Conservation (phyloP, 2,113 vertebrate genomes). For the Oreocharis arfaki region DNA sequence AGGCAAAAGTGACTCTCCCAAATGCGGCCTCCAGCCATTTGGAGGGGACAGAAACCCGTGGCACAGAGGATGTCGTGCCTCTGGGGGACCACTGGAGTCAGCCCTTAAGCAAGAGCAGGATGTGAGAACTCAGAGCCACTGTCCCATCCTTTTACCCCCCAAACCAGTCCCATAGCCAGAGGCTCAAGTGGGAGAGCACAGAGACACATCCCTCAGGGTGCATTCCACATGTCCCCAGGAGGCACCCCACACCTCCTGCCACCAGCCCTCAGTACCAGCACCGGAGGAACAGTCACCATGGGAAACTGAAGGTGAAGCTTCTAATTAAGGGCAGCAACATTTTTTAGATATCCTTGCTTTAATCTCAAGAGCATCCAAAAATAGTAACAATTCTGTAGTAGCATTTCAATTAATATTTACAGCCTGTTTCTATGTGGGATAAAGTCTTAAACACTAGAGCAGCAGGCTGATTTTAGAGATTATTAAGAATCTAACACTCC, state of each 20-base stretch:
- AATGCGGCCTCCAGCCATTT: background rate
- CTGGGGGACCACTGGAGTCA: background rate
- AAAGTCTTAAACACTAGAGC: background rate
- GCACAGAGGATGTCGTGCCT: background rate
- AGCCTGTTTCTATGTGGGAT: background rate
- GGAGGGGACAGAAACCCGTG: background rate
- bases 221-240: rapidly evolving
- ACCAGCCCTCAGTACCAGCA: background rate
- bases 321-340: background rate
- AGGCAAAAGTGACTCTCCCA: too few relatives aligned
- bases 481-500: background rate
- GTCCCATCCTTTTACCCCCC: background rate
- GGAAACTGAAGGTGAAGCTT: background rate
- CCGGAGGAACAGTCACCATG: background rate
- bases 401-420: background rate
- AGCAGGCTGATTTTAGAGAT: background rate
- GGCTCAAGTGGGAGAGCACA: background rate
- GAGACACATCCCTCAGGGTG: background rate
- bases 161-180: background rate
- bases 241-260: background rate
- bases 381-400: background rate
- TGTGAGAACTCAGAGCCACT: background rate
- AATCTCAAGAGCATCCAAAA: background rate
- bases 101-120: background rate
- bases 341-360: background rate